These are phyloP conservation scores for Cerastis rubricosa DNA, from an alignment of 2,888 invertebrate genomes.

Conservation along the genomic window DNA sequence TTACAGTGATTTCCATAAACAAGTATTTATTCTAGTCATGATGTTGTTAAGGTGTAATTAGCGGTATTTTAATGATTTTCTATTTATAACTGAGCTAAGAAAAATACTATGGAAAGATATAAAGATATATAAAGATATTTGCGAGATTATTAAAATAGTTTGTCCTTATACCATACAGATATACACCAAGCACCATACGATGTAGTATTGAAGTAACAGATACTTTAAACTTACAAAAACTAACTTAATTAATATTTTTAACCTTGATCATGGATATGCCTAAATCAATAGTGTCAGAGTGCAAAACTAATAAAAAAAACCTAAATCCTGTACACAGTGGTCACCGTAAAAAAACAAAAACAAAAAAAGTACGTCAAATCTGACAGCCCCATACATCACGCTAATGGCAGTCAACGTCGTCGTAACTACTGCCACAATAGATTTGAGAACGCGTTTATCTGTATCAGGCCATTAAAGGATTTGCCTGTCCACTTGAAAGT, in stretches of 20 bases:
- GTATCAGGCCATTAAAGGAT: constrained; percentile 73
- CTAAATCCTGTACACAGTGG: not conserved
- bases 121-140: too few species aligned
- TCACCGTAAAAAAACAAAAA: not conserved
- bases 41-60: constrained; percentile 29
- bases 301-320: not conserved
- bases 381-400: constrained; percentile 42
- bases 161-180: not conserved
- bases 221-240: not conserved
- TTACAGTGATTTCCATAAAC: constrained; percentile 41
- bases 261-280: not conserved
- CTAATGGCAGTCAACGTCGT: constrained; percentile 45
- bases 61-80: not conserved
- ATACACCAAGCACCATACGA: not conserved
- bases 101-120: not conserved
- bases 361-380: constrained; percentile 48
- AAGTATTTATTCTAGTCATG: constrained; percentile 42
- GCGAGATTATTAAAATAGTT: not conserved
- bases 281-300: not conserved
- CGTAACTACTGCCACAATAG: constrained; percentile 40
- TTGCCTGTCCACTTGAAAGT: constrained; percentile 66
- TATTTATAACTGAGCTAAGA: not conserved
- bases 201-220: not conserved
- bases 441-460: constrained; percentile 47
- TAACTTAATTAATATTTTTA: not conserved